Base-by-base conservation (phyloP, 1,140 invertebrate species). In the Oncopeltus fasciatus region DNA sequence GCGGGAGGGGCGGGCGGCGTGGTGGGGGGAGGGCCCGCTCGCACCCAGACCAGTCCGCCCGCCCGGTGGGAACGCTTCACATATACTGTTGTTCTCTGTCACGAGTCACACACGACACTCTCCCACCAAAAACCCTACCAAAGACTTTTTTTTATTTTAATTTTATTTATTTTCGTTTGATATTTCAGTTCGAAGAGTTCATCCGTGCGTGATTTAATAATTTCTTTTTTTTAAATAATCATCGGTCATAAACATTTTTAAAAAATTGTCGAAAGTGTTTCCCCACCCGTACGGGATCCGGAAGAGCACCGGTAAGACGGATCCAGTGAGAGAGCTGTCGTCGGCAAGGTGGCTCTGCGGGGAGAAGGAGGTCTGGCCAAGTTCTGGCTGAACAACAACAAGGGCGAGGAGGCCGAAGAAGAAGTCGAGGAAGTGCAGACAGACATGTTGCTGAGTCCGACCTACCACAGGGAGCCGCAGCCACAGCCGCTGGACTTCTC, bases 381-480 rank as follows among this genome's bases (percentile, higher is more conserved):
- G 51, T 63, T 64, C 28, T 67, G 68, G 66, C 63, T 67, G 14
- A 67, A 68, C 59, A 68, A 68, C 46, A 68, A 68, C 65, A 67
- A 67, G 60, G 64, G 67, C 43, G 61, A 62, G 14, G 59, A 62
- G 26, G 61, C 60, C 4, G 49, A 57, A 46, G n/a, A n/a, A n/a
- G n/a, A n/a, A n/a, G n/a, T n/a, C n/a, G n/a, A n/a, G n/a, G 61
- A 65, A 46, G 65, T 65, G 63, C 61, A 59, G 20, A n/a, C n/a
- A n/a, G n/a, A n/a, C n/a, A 68, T 68, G 65, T 61, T 67, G 21
- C 26, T 68, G 61, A 59, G 56, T 12, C 65, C 63, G 44, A 16
- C 28, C 20, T 59, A 63, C 3, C n/a, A n/a, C n/a, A 58, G 56
- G 49, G 68, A 67, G 18, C 62, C 62, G 14, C 64, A 66, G 26